Conservation (phyloP, 2,888 invertebrate genomes). For the Drosophila lutescens region DNA sequence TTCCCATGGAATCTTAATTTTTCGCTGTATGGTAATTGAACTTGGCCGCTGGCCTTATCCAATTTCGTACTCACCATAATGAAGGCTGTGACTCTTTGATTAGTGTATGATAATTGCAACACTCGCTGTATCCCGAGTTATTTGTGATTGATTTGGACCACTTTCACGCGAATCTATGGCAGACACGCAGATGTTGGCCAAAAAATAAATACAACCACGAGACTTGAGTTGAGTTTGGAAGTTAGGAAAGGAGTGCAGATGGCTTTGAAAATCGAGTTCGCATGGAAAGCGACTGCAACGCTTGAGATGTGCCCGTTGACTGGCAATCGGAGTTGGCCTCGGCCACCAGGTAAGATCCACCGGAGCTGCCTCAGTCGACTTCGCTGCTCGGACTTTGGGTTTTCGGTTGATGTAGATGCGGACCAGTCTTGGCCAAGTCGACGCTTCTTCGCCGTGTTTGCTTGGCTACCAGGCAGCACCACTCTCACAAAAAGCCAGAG, state of each 20-base stretch:
- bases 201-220: conserved; percentile 31
- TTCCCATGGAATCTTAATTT: neutral
- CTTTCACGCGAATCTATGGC: conserved; percentile 65
- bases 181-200: conserved; percentile 65
- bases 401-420: conserved; percentile 1
- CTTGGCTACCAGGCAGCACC: conserved; percentile 28
- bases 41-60: conserved; percentile 3
- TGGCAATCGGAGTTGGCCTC: conserved; percentile 60
- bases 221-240: conserved; percentile 7
- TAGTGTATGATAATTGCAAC: conserved; percentile 18
- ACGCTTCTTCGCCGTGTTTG: conserved; percentile 73
- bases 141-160: conserved; percentile 60
- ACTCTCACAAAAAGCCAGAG: conserved; percentile 21
- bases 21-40: conserved; percentile 1
- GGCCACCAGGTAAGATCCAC: conserved; percentile 72
- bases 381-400: conserved; percentile 13
- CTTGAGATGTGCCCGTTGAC: conserved; percentile 75
- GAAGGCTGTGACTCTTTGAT: conserved; percentile 16
- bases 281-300: conserved; percentile 65
- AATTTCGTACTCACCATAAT: conserved; percentile 29
- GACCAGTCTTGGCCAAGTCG: conserved; percentile 58
- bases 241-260: conserved; percentile 23
- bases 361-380: conserved; percentile 16
- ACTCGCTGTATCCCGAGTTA: conserved; percentile 62
- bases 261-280: conserved; percentile 27